A percentile compares a stretch with the other conserved stretches of the same genome.
Conservation (phyloP, 2,888 invertebrate genomes). For the Brachynemurus nebulosus region DNA sequence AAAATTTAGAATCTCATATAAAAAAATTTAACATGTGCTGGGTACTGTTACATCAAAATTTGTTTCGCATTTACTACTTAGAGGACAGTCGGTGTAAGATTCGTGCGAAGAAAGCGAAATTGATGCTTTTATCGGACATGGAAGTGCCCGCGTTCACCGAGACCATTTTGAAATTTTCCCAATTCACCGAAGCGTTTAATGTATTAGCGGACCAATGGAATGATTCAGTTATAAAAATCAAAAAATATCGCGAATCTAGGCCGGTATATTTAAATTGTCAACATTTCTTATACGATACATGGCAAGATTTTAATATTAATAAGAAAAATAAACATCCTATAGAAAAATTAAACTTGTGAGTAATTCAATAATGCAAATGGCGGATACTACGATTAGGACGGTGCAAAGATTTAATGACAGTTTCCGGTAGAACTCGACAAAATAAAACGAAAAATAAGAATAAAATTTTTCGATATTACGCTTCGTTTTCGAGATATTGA, state of each 20-base stretch:
- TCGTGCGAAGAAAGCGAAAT: not conserved
- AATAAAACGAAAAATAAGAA: no score
- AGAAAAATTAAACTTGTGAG: not conserved
- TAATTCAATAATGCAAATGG: no score
- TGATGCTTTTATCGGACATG: not conserved
- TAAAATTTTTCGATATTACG: no score
- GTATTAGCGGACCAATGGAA: not conserved
- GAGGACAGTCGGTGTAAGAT: not conserved
- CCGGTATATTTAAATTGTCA: not conserved
- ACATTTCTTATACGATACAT: not conserved
- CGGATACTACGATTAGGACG: no score
- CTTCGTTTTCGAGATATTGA: no score
- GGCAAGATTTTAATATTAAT: not conserved
- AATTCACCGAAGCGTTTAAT: not conserved
- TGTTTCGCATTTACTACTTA: conserved; percentile 2
- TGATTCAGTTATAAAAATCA: not conserved
- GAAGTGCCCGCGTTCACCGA: not conserved
- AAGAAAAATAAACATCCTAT: not conserved
- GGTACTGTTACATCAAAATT: conserved; percentile 1
- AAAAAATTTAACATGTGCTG: conserved; percentile 1
- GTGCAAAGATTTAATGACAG: no score
- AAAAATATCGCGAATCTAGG: not conserved
- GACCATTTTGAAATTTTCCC: not conserved
- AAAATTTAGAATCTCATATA: conserved; percentile 1
- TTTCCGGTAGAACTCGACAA: no score